Conservation (phyloP, 23 tunicate species). For the Phallusia fumigata region DNA sequence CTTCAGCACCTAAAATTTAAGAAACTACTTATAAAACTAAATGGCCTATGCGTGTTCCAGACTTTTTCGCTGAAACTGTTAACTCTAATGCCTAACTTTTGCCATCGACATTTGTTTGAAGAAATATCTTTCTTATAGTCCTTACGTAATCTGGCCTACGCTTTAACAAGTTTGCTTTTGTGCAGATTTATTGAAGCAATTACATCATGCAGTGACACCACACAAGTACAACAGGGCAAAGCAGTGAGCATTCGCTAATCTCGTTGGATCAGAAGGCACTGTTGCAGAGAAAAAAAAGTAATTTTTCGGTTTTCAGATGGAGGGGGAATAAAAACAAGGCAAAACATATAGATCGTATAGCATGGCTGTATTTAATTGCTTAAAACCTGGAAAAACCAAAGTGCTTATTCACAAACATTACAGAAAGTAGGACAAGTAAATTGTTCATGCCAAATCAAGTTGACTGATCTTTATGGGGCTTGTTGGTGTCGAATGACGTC, state of each 20-base stretch:
- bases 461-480: slow-evolving; percentile 76
- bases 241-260: slow-evolving; percentile 10
- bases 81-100: no score
- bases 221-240: slow-evolving; percentile 5
- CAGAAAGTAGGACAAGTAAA: background rate
- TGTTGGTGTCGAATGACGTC: slow-evolving; percentile 71
- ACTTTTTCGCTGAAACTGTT: no score
- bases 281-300: no score
- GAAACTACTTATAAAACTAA: no score
- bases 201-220: slow-evolving; percentile 10
- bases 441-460: slow-evolving; percentile 57
- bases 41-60: no score
- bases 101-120: no score
- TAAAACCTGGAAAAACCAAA: background rate
- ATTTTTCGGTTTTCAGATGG: no score
- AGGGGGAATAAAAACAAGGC: no score
- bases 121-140: no score
- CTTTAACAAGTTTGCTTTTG: background rate
- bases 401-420: slow-evolving; percentile 4
- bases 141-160: no score
- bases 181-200: slow-evolving; percentile 12
- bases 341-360: no score
- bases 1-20: no score
- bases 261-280: background rate
- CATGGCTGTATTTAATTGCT: background rate